A percentile compares a stretch with the other conserved stretches of the same genome.
phyloP scores from a whole-genome alignment of 1,140 invertebrate species.

The Tetramorium simillimum region DNA sequence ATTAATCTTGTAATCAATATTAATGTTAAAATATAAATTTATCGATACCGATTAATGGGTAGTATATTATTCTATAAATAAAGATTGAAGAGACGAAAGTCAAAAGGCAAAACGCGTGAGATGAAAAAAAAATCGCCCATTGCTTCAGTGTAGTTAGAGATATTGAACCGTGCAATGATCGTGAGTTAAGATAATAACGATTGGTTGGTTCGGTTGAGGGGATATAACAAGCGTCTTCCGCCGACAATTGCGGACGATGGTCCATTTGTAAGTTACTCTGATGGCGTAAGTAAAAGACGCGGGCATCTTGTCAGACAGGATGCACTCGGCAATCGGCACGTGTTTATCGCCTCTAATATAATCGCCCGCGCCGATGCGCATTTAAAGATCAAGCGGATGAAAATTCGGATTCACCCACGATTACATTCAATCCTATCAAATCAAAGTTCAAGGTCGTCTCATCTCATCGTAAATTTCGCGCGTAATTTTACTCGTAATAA shows the following conservation, averaged over 20 bases:
- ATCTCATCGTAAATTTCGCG: neutral
- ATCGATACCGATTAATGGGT: neutral
- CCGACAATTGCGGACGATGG: slow-evolving; percentile 79
- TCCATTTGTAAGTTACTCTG: slow-evolving; percentile 79
- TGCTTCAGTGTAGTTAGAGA: slow-evolving; percentile 28
- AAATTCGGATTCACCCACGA: neutral
- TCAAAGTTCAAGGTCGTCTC: slow-evolving; percentile 15
- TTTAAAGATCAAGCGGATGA: slow-evolving; percentile 11
- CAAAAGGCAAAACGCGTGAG: neutral
- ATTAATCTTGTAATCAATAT: too few species aligned
- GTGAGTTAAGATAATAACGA: slow-evolving; percentile 78
- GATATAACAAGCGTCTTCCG: slow-evolving; percentile 84
- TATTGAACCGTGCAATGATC: slow-evolving; percentile 75
- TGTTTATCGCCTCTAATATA: slow-evolving; percentile 63
- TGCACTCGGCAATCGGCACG: slow-evolving; percentile 76
- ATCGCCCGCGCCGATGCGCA: neutral
- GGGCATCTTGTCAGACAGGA: slow-evolving; percentile 77
- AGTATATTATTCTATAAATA: neutral
- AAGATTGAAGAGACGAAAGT: neutral
- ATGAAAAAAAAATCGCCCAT: slow-evolving; percentile 24
- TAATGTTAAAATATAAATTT: too few species aligned
- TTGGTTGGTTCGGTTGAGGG: slow-evolving; percentile 77
- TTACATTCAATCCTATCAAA: neutral
- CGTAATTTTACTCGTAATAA: slow-evolving; percentile 15
- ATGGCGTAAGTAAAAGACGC: slow-evolving; percentile 77